Conservation (phyloP, 2,113 vertebrate genomes). For the Seriola rivoliana region DNA sequence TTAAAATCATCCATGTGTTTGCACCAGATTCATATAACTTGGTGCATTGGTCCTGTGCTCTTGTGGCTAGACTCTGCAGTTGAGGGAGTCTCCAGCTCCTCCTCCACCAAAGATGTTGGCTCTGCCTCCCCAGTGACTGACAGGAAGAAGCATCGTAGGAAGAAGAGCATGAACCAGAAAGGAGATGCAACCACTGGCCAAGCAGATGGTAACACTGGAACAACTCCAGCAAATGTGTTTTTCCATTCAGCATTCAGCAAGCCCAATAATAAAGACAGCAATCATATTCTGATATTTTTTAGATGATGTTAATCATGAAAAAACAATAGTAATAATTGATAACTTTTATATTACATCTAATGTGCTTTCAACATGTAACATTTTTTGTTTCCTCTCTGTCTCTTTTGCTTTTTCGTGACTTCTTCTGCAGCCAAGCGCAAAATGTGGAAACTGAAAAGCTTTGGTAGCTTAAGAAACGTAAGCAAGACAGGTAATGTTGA, state of each 20-base stretch:
- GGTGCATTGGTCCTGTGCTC: not conserved
- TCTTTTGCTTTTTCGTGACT: conserved; percentile 54
- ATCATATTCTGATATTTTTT: not conserved
- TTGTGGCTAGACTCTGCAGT: conserved; percentile 76
- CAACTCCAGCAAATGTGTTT: not conserved
- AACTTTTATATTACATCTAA: not conserved
- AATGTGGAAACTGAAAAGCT: conserved; percentile 99
- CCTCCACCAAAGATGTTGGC: conserved; percentile 87
- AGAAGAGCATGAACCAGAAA: conserved; percentile 92
- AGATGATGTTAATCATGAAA: not conserved
- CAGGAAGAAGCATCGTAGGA: conserved; percentile 92
- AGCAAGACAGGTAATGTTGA: conserved; percentile 95
- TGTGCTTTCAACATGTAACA: not conserved
- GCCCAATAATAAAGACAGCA: not conserved
- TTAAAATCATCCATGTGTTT: not conserved
- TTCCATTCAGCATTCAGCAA: not conserved
- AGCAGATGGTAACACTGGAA: conserved; percentile 89
- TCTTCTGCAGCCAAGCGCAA: conserved; percentile 92
- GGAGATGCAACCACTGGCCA: conserved; percentile 89
- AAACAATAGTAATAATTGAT: not conserved
- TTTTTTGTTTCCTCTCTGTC: conserved; percentile 34
- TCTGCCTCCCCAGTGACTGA: conserved; percentile 89
- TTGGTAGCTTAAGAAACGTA: conserved; percentile 98
- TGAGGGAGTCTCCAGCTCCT: conserved; percentile 86
- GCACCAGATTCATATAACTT: not conserved